Evolutionary conservation across 2,797 vertebrate species (phyloP), one percentile per base, ranked within the genome.

Genomic region (Microcaecilia unicolor): DNA sequence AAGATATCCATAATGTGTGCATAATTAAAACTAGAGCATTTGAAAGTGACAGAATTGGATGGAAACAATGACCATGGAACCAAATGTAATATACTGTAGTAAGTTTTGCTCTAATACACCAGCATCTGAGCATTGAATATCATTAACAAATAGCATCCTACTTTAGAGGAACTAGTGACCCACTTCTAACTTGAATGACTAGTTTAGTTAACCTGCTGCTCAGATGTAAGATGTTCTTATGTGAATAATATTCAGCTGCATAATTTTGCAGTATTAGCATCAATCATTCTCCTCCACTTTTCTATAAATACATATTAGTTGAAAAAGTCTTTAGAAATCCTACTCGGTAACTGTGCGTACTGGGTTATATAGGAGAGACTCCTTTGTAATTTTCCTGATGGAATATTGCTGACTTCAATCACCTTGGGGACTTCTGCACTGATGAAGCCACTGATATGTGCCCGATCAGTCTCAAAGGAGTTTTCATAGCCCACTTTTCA

Each of bases 371-470:
- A 72, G 78, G 77, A 87, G 82, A 87, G 76, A 46, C 55, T 59
- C 76, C 76, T 68, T 78, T 73, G 69, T 80, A 58, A 83, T 59
- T 63, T 73, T 70, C 74, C 80, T 81, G 71, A 74, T 89, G 82
- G 91, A 90, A 89, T 87, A 87, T 89, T 89, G 83, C 83, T 85
- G 76, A 80, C 85, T 91, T 84, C 86, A 72, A 73, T 91, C 89
- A 88, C 87, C 82, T 85, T 58, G 81, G 85, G 89, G 84, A 85
- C 86, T 88, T 74, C 73, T 87, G 81, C 88, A 83, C 85, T 87
- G 90, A 90, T 89, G 81, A 89, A 90, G 81, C 76, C 87, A 83
- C 88, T 92, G 89, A 91, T 89, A 87, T 78, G 86, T 87, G 81
- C 78, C 82, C 86, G 80, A 84, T 89, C 84, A 84, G 84, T 92